Percentiles rank a stretch among this genome's conserved stretches.
Conservation (phyloP, 2,888 invertebrate species). For the Ceriagrion tenellum region DNA sequence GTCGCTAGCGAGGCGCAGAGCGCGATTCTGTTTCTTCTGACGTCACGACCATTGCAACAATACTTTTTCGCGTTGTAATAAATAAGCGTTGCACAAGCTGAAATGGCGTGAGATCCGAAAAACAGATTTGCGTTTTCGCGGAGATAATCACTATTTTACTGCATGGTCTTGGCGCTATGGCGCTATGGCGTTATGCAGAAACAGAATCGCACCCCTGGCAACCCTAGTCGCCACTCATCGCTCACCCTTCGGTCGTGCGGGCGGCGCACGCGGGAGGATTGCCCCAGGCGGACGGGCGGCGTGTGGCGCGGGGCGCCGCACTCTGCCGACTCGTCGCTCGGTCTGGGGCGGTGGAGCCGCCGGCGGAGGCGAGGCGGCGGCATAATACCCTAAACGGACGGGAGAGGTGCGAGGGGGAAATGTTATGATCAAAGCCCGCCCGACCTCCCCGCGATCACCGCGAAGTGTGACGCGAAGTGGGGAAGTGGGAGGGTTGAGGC, state of each 20-base stretch:
- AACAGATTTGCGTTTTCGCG: too few species aligned
- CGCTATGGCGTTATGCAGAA: too few species aligned
- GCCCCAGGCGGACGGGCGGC: background rate
- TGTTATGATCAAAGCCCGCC: slow-evolving; percentile 2
- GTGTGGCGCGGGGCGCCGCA: background rate
- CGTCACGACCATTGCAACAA: too few species aligned
- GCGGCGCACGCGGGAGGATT: background rate
- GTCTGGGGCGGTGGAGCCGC: background rate
- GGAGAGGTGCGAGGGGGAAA: background rate
- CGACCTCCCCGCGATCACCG: background rate
- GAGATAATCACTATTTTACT: too few species aligned
- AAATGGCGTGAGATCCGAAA: too few species aligned
- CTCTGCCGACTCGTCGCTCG: background rate
- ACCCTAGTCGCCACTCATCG: too few species aligned
- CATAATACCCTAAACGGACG: background rate
- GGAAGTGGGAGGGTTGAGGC: background rate
- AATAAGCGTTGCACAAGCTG: too few species aligned
- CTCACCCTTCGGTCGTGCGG: background rate
- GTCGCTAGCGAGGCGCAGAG: too few species aligned
- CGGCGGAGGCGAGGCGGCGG: background rate
- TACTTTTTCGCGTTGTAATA: too few species aligned
- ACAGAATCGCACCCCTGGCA: too few species aligned
- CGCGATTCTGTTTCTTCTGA: too few species aligned
- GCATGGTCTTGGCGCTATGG: too few species aligned
- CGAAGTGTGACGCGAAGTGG: background rate